Evolutionary conservation across 2,888 invertebrate genomes (phyloP), one percentile per base, ranked within the genome.

Genomic region (Oxycera nigricornis): DNA sequence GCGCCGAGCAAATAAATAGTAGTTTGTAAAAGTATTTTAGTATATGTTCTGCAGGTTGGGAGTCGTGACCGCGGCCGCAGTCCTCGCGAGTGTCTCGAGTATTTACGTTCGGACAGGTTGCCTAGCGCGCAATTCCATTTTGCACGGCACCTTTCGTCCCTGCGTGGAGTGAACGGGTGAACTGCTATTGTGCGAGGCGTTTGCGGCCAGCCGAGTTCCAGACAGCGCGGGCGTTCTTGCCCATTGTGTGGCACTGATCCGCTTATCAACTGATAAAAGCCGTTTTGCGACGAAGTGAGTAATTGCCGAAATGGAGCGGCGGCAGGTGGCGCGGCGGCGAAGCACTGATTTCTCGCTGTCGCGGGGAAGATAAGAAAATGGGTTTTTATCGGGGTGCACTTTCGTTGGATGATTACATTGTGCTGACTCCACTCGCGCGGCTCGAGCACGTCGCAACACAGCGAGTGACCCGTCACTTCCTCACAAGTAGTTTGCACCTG

Each of bases 191-290:
- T 11, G 50, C 50, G 9, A n/a, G n/a, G 50, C 17, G 50, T 6
- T 50, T 39, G 14, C 39, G 7, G 9, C 59, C 4, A 6, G 57
- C 17, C 9, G 26, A 59, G n/a, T 35, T 62, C 61, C 35, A 31
- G 22, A n/a, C 65, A 24, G n/a, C n/a, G n/a, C n/a, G n/a, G n/a
- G n/a, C n/a, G n/a, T n/a, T n/a, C 9, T 59, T 30, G 28, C 1
- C 41, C 11, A 31, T 35, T 65, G 65, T 41, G 22, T 14, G 28
- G 52, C 30, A 26, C 41, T 67, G 26, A 46, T 67, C 46, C 20
- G 52, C 70, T 70, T 70, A 70, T 70, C 70, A 55, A 30, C 70
- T 4, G 70, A 70, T 55, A 70, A 68, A 70, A 26, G 55, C 35
- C 39, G 20, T 70, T 20, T 67, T 62, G 39, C 20, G 28, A 55